These are phyloP conservation scores for Tringa solitaria DNA, from an alignment of 2,113 vertebrate species.

Conservation along the genomic window DNA sequence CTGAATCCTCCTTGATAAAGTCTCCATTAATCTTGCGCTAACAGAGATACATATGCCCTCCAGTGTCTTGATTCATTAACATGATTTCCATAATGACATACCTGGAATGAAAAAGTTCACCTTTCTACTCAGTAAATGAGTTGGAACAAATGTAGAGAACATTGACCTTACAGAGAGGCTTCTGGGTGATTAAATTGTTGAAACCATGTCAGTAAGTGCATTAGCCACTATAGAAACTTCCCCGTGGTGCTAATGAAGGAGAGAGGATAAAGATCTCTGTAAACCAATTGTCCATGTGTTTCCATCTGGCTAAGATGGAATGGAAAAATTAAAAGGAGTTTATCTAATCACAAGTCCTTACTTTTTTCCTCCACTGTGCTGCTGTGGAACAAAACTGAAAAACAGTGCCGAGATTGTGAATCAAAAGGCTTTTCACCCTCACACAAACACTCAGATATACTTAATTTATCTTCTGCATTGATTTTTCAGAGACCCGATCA, in stretches of 20 bases:
- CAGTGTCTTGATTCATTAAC: slow-evolving; percentile 59
- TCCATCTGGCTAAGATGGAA: slow-evolving; percentile 39
- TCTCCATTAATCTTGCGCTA: slow-evolving; percentile 56
- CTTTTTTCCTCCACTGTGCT: neutral
- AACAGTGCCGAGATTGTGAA: neutral
- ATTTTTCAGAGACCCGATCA: slow-evolving; percentile 10
- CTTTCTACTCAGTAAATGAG: slow-evolving; percentile 61
- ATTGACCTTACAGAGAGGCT: slow-evolving; percentile 60
- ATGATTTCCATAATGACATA: slow-evolving; percentile 63
- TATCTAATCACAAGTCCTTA: slow-evolving; percentile 1
- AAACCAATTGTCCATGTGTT: slow-evolving; percentile 61
- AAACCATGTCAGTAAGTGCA: slow-evolving; percentile 64
- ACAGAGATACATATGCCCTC: slow-evolving; percentile 52
- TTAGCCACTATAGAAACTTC: slow-evolving; percentile 60
- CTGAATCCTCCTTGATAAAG: slow-evolving; percentile 28
- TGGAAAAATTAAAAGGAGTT: slow-evolving; percentile 42
- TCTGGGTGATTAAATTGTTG: slow-evolving; percentile 62
- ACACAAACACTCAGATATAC: neutral
- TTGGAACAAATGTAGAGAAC: slow-evolving; percentile 65
- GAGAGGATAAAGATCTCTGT: slow-evolving; percentile 56
- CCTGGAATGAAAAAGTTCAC: slow-evolving; percentile 64
- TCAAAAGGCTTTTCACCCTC: neutral
- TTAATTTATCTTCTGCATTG: slow-evolving; percentile 40
- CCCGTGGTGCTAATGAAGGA: slow-evolving; percentile 53
- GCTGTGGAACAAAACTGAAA: neutral